Evolutionary conservation across 2,113 vertebrate genomes (phyloP), one percentile per base, ranked within the genome.

Genomic region (Pogona vitticeps): DNA sequence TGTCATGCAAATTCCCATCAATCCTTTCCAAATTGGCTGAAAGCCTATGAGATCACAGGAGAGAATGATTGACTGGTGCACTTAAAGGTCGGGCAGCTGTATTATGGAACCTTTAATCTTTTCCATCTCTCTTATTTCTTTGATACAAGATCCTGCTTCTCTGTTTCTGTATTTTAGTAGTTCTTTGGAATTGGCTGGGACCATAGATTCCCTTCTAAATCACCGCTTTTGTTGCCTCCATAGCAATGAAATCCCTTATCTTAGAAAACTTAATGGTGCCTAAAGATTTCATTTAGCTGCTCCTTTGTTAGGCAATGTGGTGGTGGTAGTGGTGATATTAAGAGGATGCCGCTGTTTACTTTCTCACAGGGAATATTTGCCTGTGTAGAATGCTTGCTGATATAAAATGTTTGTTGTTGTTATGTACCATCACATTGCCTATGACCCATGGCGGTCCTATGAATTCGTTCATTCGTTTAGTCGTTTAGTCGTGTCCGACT

Each of bases 21-120:
- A 28, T 76, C 40, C 68, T 61, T 75, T 73, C 70, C n/a, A 68
- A 76, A 84, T 38, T 84, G 76, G 21, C 52, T 83, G 70, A 87
- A 84, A 80, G 70, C 46, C 84, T 79, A 23, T 79, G 59, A 86
- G 63, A 87, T 80, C 77, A 87, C 33, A 87, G 46, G 59, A 80
- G 36, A 67, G 10, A 80, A 23, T 61, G 76, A 80, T 36, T 83
- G 46, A 70, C 46, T 76, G 36, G 36, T 23, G n/a, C 21, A 61
- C 46, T 67, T n/a, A 68, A 86, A 78, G 75, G 73, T 72, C 81
- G 78, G 67, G 3, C 67, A 72, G 75, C 56, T 63, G 28, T 72
- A 83, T 88, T 52, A 63, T 18, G 76, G 46, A 72, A 73, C 59
- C 36, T 83, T 80, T 83, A 86, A 83, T 89, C 68, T 83, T 3